A percentile compares a stretch with the other conserved stretches of the same genome.
Evolutionary conservation across 2,888 invertebrate genomes (phyloP).

Genomic region (Metallyticus violacea): DNA sequence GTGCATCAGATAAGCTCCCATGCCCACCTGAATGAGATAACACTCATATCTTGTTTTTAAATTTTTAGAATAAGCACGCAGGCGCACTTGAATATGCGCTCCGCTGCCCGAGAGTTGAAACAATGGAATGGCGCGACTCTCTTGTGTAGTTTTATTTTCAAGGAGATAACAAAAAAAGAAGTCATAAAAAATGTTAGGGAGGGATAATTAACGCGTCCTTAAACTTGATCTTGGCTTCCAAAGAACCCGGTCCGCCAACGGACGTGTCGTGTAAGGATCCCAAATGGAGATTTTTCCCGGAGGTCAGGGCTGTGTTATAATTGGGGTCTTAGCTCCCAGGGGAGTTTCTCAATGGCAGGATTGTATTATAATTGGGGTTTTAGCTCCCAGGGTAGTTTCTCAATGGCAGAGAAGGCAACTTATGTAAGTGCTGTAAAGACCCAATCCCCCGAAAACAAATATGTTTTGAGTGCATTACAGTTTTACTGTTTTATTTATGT

Average conservation of each 20-base stretch:
- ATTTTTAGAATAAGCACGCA: background rate
- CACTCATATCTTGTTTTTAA: background rate
- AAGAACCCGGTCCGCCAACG: background rate
- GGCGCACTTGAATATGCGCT: too few relatives aligned
- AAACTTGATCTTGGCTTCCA: constrained; percentile 5
- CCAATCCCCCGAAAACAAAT: background rate
- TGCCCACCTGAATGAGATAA: background rate
- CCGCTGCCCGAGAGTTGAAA: too few relatives aligned
- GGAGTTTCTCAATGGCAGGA: background rate
- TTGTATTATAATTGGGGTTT: background rate
- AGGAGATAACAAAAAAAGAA: background rate
- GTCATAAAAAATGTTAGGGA: background rate
- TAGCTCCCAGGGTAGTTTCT: background rate
- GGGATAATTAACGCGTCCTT: constrained; percentile 14
- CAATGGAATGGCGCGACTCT: background rate
- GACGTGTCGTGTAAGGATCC: background rate
- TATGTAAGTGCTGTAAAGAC: background rate
- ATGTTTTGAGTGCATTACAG: background rate
- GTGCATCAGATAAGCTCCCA: constrained; percentile 4
- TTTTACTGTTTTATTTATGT: background rate
- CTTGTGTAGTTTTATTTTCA: background rate
- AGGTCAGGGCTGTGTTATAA: background rate
- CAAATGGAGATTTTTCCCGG: too few relatives aligned
- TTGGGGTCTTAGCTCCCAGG: background rate
- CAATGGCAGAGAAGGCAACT: background rate